phyloP scores from a whole-genome alignment of 2,888 invertebrate species.

The Microplitis deprimator region DNA sequence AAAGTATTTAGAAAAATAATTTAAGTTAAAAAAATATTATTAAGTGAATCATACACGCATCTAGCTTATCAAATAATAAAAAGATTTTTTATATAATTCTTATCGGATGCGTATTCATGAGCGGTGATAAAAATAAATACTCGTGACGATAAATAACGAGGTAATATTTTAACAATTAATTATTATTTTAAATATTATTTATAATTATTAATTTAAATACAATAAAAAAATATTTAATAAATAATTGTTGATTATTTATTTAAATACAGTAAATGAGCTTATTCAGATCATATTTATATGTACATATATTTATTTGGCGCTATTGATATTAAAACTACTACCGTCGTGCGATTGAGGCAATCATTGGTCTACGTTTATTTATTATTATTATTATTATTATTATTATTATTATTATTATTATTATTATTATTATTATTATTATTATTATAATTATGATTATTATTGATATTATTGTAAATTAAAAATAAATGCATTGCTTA shows the following conservation, averaged over 20 bases:
- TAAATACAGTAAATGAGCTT: slow-evolving; percentile 19
- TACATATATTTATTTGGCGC: slow-evolving; percentile 36
- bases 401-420: too few relatives aligned
- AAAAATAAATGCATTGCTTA: not conserved
- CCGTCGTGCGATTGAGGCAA: not conserved
- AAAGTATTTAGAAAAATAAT: not conserved
- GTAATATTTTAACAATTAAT: not conserved
- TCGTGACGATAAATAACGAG: slow-evolving; percentile 1
- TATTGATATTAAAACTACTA: slow-evolving; percentile 17
- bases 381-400: too few relatives aligned
- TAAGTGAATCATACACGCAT: not conserved
- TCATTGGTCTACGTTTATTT: not conserved
- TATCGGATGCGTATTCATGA: not conserved
- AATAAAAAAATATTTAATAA: slow-evolving; percentile 27
- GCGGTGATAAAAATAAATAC: not conserved
- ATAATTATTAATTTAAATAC: not conserved
- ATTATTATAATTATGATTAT: too few relatives aligned
- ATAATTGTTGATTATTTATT: slow-evolving; percentile 13
- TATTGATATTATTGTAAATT: not conserved
- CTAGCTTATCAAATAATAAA: not conserved
- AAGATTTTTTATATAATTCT: not conserved
- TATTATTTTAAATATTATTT: not conserved
- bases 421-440: too few relatives aligned
- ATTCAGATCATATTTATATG: slow-evolving; percentile 13
- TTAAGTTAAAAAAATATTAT: not conserved